Conservation (phyloP, 2,888 invertebrate species). For the Leptogaster cylindrica region DNA sequence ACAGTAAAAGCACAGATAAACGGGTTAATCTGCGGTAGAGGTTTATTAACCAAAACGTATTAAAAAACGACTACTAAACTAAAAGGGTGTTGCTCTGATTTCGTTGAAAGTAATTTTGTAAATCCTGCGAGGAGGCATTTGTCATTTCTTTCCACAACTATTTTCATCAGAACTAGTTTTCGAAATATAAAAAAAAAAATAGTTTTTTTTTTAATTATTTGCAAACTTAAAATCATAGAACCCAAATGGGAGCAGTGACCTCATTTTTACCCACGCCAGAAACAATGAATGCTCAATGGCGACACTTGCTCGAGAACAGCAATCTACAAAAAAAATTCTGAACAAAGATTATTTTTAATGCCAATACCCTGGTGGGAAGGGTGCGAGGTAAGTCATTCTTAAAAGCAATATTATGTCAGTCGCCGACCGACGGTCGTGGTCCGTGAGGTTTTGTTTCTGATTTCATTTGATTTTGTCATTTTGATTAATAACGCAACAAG, state of each 20-base stretch:
- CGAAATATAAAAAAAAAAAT: too few species aligned
- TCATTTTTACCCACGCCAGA: not conserved
- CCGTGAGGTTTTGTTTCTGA: not conserved
- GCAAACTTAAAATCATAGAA: not conserved
- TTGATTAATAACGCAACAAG: not conserved
- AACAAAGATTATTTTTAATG: not conserved
- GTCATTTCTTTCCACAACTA: too few species aligned
- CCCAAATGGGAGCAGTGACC: not conserved
- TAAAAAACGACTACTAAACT: too few species aligned
- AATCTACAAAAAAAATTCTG: not conserved
- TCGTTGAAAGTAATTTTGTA: too few species aligned
- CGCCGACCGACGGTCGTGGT: too few species aligned
- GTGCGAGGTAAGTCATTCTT: not conserved
- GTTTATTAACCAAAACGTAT: too few species aligned
- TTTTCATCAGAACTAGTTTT: too few species aligned
- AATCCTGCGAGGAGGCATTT: too few species aligned
- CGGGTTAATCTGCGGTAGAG: too few species aligned
- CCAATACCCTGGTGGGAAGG: not conserved
- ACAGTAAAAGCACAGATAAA: too few species aligned
- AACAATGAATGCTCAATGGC: not conserved
- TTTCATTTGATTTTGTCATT: not conserved
- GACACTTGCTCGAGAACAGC: not conserved
- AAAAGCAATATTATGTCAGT: not conserved
- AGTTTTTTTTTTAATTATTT: too few species aligned
- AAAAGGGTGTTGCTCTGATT: too few species aligned